phyloP scores from a whole-genome alignment of 2,797 vertebrate species.

The Rhinogobio ventralis region DNA sequence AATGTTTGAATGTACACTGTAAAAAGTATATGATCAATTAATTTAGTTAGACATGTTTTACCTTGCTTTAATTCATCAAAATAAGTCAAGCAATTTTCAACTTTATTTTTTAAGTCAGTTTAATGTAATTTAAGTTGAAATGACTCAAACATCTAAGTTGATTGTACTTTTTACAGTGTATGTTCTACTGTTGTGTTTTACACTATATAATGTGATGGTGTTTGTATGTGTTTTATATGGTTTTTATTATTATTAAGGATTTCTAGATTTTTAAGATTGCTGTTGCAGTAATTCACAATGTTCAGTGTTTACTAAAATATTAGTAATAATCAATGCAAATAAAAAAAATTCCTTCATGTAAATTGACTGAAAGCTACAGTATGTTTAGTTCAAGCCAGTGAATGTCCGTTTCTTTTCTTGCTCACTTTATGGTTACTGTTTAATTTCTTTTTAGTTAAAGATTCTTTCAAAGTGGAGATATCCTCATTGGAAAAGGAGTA shows the following conservation, averaged over 20 bases:
- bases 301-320: background rate
- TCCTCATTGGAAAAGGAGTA: conserved; percentile 81
- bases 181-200: background rate
- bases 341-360: no score
- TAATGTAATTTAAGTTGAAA: no score
- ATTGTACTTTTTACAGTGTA: background rate
- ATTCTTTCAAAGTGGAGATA: conserved; percentile 86
- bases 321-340: background rate
- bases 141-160: no score
- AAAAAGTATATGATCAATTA: no score
- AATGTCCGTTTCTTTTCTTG: background rate
- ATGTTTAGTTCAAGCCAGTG: background rate
- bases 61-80: no score
- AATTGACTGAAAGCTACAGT: background rate
- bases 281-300: background rate
- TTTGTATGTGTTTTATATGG: background rate
- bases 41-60: no score
- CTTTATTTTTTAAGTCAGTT: no score
- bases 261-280: background rate
- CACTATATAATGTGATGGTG: background rate
- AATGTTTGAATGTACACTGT: no score
- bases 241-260: background rate
- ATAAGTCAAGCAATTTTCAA: no score
- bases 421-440: background rate
- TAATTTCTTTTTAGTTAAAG: conserved; percentile 74